Base-by-base conservation (phyloP, 37 sponge, comb jelly and placozoan species). In the Amphimedon queenslandica region DNA sequence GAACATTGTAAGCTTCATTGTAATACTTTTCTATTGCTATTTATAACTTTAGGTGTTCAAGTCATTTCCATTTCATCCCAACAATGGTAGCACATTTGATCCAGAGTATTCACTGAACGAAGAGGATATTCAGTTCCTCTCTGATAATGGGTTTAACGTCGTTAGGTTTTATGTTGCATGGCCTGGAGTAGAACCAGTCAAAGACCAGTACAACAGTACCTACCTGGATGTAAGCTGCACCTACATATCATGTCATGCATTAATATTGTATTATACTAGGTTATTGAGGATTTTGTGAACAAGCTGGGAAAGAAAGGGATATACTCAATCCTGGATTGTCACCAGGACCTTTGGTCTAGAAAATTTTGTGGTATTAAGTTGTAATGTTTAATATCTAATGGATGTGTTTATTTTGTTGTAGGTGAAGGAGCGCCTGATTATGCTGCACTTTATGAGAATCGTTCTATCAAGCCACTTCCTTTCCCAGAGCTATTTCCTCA, bases 121-220 rank as follows among this genome's bases (percentile, higher is more conserved):
- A 24, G 68, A 84, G 16, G 90, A 90, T 36, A 63, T 84, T 28
- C 35, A 71, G 16, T 80, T 90, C 37, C 73, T 90, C 2, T 63
- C 65, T 31, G 70, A 84, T 40, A 76, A 69, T 61, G 90, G 90
- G n/a, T 90, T 84, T 57, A 76, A 55, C n/a, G 73, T 80, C 27
- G 86, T 90, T 24, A 51, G 90, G 18, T 68, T 90, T n/a, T 90
- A 76, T 71, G 90, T 90, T 1, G 84, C 90, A 0, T 90, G 90
- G 90, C 85, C 77, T 4, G 90, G 90, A 23, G 78, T 84, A 2
- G 90, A 90, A 39, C 90, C 86, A 18, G 24, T 33, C 24, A 76
- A 73, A 57, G 90, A 80, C 23, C 40, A 64, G 31, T 90, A 90
- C 63, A 90, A 90, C 68, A 8, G 11, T 18, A 76, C 90, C 58